Conservation (phyloP, 2,113 vertebrate species). For the Telmatochromis sp. region DNA sequence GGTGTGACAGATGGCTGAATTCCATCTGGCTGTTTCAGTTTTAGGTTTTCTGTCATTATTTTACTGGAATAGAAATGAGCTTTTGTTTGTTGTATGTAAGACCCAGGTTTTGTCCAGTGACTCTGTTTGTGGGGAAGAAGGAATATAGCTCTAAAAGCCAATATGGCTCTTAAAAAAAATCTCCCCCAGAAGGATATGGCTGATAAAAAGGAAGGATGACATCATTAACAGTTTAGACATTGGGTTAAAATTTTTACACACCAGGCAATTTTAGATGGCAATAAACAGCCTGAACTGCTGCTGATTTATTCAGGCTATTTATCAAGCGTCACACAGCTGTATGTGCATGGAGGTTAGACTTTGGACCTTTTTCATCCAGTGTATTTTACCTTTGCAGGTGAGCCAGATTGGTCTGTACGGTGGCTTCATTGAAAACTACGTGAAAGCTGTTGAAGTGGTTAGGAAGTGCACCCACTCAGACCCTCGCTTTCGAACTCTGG, state of each 20-base stretch:
- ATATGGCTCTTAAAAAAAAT: background rate
- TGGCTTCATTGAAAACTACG: constrained; percentile 72
- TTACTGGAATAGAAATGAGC: background rate
- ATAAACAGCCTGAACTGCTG: background rate
- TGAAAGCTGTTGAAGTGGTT: constrained; percentile 63
- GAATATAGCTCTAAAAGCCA: background rate
- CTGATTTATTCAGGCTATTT: background rate
- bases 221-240: background rate
- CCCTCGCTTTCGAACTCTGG: constrained; percentile 64
- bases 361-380: background rate
- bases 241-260: background rate
- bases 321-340: background rate
- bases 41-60: background rate
- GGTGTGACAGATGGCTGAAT: background rate
- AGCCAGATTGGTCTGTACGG: constrained; percentile 70
- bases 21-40: background rate
- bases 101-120: background rate
- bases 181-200: background rate
- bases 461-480: constrained; percentile 57
- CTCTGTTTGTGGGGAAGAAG: background rate
- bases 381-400: constrained; percentile 40
- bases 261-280: rapidly evolving
- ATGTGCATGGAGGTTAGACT: background rate
- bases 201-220: background rate
- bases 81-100: background rate